Evolutionary conservation across 2,888 invertebrate genomes (phyloP).

Genomic region (Lamellibrachia satsuma): DNA sequence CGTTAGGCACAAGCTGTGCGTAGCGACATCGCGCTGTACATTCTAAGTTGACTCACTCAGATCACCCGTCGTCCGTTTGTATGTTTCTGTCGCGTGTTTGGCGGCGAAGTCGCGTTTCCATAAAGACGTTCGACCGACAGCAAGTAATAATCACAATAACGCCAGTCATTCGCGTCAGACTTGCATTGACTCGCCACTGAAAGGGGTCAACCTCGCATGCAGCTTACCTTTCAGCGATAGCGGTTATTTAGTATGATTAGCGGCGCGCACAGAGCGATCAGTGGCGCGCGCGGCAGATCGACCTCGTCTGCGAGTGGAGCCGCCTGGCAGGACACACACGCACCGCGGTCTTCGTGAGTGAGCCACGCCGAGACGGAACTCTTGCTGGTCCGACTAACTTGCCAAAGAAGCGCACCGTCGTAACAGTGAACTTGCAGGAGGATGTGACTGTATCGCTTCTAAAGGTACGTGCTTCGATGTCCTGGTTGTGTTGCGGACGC

Average conservation of each 20-base stretch:
- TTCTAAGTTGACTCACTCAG: neutral
- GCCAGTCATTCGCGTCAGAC: neutral
- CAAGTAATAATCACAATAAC: conserved; percentile 4
- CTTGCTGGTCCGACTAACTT: neutral
- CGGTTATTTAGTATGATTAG: conserved; percentile 6
- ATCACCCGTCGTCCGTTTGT: neutral
- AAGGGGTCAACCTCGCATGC: conserved; percentile 17
- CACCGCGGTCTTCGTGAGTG: neutral
- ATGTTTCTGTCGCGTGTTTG: neutral
- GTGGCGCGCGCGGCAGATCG: neutral
- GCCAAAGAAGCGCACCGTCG: neutral
- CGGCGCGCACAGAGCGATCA: neutral
- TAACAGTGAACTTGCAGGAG: neutral
- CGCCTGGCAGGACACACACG: neutral
- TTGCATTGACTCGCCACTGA: conserved; percentile 7
- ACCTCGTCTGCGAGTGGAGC: neutral
- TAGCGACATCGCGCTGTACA: neutral
- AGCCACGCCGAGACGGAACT: neutral
- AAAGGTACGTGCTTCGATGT: neutral
- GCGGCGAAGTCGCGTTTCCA: conserved; percentile 1
- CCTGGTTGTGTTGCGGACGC: too few species aligned
- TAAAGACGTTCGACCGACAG: conserved; percentile 1
- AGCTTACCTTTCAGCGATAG: conserved; percentile 17
- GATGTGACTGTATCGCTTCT: neutral
- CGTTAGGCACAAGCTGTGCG: neutral